Conservation (phyloP, 2,888 invertebrate genomes). For the Corbicula japonica region DNA sequence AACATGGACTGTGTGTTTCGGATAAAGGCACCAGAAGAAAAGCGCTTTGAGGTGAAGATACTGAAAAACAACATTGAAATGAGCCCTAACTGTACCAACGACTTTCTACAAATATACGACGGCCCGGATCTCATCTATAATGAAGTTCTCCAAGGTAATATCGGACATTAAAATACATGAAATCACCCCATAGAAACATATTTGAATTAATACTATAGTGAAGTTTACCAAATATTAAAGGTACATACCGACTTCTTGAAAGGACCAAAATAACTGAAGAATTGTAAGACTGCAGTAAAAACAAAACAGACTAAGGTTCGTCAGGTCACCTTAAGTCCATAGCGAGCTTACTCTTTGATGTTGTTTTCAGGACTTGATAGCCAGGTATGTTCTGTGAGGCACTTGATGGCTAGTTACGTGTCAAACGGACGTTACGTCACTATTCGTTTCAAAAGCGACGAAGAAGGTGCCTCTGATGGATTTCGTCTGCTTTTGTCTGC, state of each 20-base stretch:
- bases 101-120: slow-evolving; percentile 47
- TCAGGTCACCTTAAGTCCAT: too few species aligned
- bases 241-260: too few species aligned
- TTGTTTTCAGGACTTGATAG: slow-evolving; percentile 32
- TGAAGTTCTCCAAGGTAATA: slow-evolving; percentile 28
- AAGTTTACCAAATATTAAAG: too few species aligned
- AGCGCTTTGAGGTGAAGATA: slow-evolving; percentile 44
- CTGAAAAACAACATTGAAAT: slow-evolving; percentile 26
- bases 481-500: slow-evolving; percentile 45
- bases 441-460: slow-evolving; percentile 43
- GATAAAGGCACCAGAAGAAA: slow-evolving; percentile 39
- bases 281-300: too few species aligned
- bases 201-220: too few species aligned
- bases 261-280: too few species aligned
- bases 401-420: slow-evolving; percentile 27
- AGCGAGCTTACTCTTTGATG: too few species aligned
- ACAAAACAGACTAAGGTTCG: too few species aligned
- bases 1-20: slow-evolving; percentile 54
- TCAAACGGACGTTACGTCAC: slow-evolving; percentile 29
- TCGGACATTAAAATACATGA: too few species aligned
- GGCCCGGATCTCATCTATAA: slow-evolving; percentile 29
- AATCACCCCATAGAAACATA: too few species aligned
- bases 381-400: slow-evolving; percentile 29
- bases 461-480: slow-evolving; percentile 27
- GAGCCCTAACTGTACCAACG: slow-evolving; percentile 31